Evolutionary conservation across 2,888 invertebrate species (phyloP), one percentile per base, ranked within the genome.

Genomic region (Diadegma fenestrale): DNA sequence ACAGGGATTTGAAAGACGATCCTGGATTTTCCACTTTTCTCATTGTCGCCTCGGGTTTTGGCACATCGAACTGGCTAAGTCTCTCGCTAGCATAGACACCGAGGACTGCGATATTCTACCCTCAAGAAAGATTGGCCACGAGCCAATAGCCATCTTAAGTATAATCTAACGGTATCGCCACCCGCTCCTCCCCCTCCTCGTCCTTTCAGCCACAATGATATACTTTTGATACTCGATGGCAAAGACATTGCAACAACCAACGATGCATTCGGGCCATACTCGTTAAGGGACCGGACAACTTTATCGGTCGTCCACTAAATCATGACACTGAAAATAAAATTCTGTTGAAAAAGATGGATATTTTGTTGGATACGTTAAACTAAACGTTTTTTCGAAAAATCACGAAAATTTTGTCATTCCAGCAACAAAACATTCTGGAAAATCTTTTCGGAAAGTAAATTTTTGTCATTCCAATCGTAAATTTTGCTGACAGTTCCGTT

Each of bases 61-160:
- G 90, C 91, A 88, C 84, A 89, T 90, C 86, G 75, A 75, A 73
- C 84, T 84, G 54, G 51, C 75, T 19, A 64, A 61, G 79, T 81
- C 68, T 81, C 68, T 81, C 85, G 85, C 82, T 75, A 75, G 72
- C 30, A 76, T 41, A 66, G 61, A 82, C 83, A 68, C 68, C 71
- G 69, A 84, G 78, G 83, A 81, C 71, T 63, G 69, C 66, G 66
- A 33, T n/a, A n/a, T 82, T 76, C 80, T 72, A 87, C 84, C 84
- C 86, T 84, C 66, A 80, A 84, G 87, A 77, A 90, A 90, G 85
- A 90, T 91, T 92, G 92, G 92, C 91, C 71, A 71, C 33, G 61
- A 73, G 89, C 92, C 92, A 92, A 91, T 91, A 90, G 90, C 91
- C 90, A 90, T 92, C 90, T 92, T 89, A 89, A 90, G 90, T 90